Evolutionary conservation across 2,888 invertebrate genomes (phyloP).

Genomic region (Eristalis pertinax): DNA sequence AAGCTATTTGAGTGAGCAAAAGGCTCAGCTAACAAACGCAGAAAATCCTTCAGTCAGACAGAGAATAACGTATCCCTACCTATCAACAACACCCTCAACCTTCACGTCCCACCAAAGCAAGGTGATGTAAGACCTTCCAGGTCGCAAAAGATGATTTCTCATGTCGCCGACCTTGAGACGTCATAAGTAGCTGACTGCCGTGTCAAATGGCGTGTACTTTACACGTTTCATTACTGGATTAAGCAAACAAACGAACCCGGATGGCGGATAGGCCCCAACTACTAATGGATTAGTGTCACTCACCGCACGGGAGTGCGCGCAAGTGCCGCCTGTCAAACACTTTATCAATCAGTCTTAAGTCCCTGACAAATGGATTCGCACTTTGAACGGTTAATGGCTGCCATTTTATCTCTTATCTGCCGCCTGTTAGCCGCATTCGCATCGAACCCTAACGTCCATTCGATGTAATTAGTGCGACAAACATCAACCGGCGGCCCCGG

Average conservation of each 20-base stretch:
- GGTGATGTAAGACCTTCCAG: not conserved
- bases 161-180: not conserved
- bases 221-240: not conserved
- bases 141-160: not conserved
- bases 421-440: not conserved
- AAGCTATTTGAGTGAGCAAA: no score
- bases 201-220: not conserved
- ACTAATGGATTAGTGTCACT: constrained; percentile 47
- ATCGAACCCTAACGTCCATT: not conserved
- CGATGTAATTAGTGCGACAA: constrained; percentile 3
- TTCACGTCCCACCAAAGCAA: not conserved
- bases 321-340: constrained; percentile 31
- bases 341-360: constrained; percentile 43
- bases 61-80: no score
- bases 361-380: constrained; percentile 43
- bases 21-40: no score
- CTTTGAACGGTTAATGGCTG: constrained; percentile 34
- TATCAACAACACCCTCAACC: no score
- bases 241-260: not conserved
- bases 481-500: constrained; percentile 33
- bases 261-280: not conserved
- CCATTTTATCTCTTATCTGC: constrained; percentile 28
- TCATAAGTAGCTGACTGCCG: not conserved
- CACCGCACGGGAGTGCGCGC: not conserved
- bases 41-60: no score